These are phyloP conservation scores for Corydoras maculifer DNA, from an alignment of 2,113 vertebrate genomes.

Conservation along the genomic window DNA sequence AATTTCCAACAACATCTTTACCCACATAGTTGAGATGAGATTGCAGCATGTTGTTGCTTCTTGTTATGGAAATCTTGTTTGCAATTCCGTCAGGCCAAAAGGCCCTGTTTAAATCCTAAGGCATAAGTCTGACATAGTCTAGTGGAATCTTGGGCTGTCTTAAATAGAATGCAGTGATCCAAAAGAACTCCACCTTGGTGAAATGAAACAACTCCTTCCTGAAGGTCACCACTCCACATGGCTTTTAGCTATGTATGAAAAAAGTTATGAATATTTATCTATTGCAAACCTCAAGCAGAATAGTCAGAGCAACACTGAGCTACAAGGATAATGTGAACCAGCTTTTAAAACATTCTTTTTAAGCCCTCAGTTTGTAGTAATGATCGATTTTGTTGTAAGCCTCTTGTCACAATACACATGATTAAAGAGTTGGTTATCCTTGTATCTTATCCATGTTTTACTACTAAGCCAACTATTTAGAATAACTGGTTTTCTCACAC, in stretches of 20 bases:
- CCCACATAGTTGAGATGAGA: too few species aligned
- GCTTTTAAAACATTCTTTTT: conserved; percentile 7
- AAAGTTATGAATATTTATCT: conserved; percentile 71
- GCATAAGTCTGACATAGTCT: conserved; percentile 22
- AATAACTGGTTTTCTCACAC: not conserved
- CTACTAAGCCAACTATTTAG: not conserved
- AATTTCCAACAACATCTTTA: too few species aligned
- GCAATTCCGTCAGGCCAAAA: conserved; percentile 23
- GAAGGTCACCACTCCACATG: conserved; percentile 63
- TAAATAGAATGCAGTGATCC: conserved; percentile 19
- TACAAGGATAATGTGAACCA: conserved; percentile 37
- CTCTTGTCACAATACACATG: conserved; percentile 1
- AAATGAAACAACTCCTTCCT: conserved; percentile 42
- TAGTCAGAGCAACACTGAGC: conserved; percentile 49
- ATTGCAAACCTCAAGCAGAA: conserved; percentile 53
- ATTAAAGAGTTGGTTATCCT: conserved; percentile 17
- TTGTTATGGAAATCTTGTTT: too few species aligned
- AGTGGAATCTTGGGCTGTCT: conserved; percentile 1
- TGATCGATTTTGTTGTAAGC: conserved; percentile 28
- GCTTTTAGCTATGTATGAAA: conserved; percentile 63
- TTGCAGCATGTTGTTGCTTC: too few species aligned
- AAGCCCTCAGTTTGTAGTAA: not conserved
- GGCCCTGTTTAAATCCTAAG: conserved; percentile 52
- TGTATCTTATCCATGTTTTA: not conserved
- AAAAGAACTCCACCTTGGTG: conserved; percentile 42